phyloP scores from a whole-genome alignment of 2,797 vertebrate species.

The Fringilla coelebs region DNA sequence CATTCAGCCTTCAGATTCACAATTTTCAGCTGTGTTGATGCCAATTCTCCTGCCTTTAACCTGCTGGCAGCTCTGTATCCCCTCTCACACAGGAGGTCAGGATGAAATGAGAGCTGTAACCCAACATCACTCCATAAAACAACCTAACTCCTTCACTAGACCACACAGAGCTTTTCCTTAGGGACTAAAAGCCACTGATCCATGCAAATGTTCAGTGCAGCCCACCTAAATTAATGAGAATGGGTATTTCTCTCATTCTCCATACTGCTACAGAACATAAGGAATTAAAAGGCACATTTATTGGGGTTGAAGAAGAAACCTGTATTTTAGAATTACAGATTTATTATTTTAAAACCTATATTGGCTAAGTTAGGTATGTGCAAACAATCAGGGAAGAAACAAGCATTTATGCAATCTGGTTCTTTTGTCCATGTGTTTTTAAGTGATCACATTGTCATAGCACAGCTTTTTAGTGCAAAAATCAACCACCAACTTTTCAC shows the following conservation, averaged over 20 bases:
- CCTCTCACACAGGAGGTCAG: slow-evolving; percentile 50
- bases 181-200: slow-evolving; percentile 47
- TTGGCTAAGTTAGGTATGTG: neutral
- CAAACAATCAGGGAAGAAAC: neutral
- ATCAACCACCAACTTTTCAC: neutral
- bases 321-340: neutral
- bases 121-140: slow-evolving; percentile 64
- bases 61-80: slow-evolving; percentile 49
- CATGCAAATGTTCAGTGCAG: slow-evolving; percentile 16
- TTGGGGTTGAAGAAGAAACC: neutral
- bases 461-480: neutral
- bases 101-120: slow-evolving; percentile 59
- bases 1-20: slow-evolving; percentile 49
- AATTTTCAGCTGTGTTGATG: slow-evolving; percentile 63
- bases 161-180: slow-evolving; percentile 58
- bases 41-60: slow-evolving; percentile 61
- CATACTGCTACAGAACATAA: neutral
- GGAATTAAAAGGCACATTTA: neutral
- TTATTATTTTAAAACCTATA: neutral
- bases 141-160: slow-evolving; percentile 62
- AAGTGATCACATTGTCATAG: neutral
- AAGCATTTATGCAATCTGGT: neutral
- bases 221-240: slow-evolving; percentile 37
- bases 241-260: neutral
- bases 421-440: neutral